These are phyloP conservation scores for Lepidurus arcticus DNA, from an alignment of 1,140 invertebrate species.

Conservation along the genomic window DNA sequence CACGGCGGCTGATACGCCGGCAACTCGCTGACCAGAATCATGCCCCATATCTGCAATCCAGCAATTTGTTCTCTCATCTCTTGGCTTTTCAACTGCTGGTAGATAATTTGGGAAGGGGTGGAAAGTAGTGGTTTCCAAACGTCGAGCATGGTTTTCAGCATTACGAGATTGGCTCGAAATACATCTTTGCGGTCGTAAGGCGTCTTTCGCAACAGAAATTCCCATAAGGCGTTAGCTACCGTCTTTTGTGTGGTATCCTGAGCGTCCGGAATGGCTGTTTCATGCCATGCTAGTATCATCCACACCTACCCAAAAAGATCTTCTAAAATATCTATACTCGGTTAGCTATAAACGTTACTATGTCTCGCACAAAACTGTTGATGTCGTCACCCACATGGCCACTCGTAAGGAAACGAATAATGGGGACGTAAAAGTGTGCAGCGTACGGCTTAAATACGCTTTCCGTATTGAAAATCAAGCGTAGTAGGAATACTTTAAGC, in stretches of 20 bases:
- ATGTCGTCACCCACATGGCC: background rate
- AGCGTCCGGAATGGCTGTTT: background rate
- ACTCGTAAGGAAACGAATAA: background rate
- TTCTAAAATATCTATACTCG: background rate
- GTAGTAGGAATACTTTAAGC: background rate
- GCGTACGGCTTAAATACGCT: conserved; percentile 2
- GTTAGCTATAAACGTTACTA: background rate
- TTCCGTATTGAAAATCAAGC: conserved; percentile 9
- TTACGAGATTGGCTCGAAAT: background rate
- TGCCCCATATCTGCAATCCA: background rate
- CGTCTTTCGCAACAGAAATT: background rate
- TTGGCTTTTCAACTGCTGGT: background rate
- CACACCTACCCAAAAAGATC: background rate
- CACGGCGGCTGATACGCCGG: background rate
- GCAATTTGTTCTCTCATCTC: background rate
- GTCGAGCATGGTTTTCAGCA: background rate
- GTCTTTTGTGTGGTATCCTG: background rate
- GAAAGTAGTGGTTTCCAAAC: background rate
- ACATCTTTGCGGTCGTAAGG: background rate
- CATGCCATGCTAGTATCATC: background rate
- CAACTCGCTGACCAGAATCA: background rate
- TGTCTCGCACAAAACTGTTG: background rate
- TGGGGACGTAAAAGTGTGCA: background rate
- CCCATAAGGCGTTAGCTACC: background rate
- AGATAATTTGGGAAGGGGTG: background rate